A percentile compares a stretch with the other conserved stretches of the same genome.
Conservation (phyloP, 1,140 invertebrate species). For the Lethocerus indicus region DNA sequence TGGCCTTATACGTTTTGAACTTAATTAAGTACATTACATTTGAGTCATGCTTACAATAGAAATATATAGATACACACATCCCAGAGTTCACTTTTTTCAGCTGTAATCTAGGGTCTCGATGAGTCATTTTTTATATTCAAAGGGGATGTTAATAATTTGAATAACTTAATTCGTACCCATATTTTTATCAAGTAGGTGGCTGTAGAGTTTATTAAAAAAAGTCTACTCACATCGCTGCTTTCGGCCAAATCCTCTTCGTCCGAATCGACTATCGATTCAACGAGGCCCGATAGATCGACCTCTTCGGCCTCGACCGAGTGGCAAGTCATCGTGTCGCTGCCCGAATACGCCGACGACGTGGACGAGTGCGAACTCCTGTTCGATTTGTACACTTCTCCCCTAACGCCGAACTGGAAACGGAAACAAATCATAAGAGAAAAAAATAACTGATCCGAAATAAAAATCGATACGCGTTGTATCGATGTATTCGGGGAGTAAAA, state of each 20-base stretch:
- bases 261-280: slow-evolving; percentile 89
- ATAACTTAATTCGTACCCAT: too few species aligned
- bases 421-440: background rate
- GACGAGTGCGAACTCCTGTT: slow-evolving; percentile 75
- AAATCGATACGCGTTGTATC: too few species aligned
- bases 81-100: too few species aligned
- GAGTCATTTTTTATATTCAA: too few species aligned
- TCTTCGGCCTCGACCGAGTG: slow-evolving; percentile 67
- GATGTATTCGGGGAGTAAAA: too few species aligned
- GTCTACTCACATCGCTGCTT: slow-evolving; percentile 59
- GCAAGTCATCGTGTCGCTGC: slow-evolving; percentile 90
- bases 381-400: slow-evolving; percentile 48
- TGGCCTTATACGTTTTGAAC: too few species aligned
- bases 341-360: slow-evolving; percentile 87
- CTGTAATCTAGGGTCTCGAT: too few species aligned
- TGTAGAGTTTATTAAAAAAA: background rate
- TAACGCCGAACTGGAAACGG: slow-evolving; percentile 16
- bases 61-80: background rate
- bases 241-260: slow-evolving; percentile 88
- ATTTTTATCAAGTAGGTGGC: too few species aligned
- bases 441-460: background rate
- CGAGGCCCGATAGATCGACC: slow-evolving; percentile 78
- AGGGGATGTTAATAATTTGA: too few species aligned
- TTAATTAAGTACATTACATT: too few species aligned
- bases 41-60: too few species aligned